Conservation (phyloP, 2,113 vertebrate species). For the Apus apus region DNA sequence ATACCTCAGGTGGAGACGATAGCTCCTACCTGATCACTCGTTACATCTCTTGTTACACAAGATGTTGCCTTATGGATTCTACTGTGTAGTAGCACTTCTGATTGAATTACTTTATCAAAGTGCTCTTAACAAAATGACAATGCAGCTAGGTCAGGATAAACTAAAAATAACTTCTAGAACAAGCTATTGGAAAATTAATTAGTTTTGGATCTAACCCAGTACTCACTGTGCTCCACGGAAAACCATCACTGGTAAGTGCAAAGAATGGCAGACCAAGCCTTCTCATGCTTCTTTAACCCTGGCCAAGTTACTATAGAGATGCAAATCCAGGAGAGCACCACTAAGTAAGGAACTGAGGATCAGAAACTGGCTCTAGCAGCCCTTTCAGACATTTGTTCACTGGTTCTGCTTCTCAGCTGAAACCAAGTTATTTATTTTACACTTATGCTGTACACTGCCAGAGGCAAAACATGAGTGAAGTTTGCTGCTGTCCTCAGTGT, state of each 20-base stretch:
- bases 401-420: background rate
- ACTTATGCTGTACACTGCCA: background rate
- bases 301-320: background rate
- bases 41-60: background rate
- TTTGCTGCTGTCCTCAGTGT: background rate
- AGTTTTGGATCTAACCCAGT: constrained; percentile 24
- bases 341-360: background rate
- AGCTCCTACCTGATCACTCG: background rate
- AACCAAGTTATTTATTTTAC: background rate
- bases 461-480: background rate
- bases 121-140: constrained; percentile 22
- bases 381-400: background rate
- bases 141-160: constrained; percentile 45
- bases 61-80: background rate
- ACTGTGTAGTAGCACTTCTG: background rate
- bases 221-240: background rate
- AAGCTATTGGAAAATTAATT: constrained; percentile 54
- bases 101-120: constrained; percentile 20
- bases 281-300: background rate
- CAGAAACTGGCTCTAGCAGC: background rate
- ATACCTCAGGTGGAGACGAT: background rate
- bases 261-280: background rate
- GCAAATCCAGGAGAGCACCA: background rate
- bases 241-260: background rate
- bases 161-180: constrained; percentile 59